Conservation (phyloP, 2,797 vertebrate genomes). For the Phalloptychus januarius region DNA sequence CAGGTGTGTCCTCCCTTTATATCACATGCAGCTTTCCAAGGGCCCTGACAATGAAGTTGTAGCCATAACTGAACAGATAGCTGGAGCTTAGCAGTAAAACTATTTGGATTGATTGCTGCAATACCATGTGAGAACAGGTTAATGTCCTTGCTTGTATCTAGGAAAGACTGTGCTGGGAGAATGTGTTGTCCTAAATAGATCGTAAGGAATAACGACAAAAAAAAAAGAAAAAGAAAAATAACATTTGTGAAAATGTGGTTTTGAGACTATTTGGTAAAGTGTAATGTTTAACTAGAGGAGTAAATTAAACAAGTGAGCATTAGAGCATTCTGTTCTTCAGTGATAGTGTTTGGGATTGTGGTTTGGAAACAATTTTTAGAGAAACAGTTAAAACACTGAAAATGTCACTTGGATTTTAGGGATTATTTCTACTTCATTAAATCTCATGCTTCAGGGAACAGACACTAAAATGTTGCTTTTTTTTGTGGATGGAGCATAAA, state of each 20-base stretch:
- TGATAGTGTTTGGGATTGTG: not conserved
- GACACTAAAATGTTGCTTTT: not conserved
- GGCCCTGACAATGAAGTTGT: conserved; percentile 1
- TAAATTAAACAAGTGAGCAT: not conserved
- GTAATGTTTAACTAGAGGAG: not conserved
- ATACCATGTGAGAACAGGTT: not conserved
- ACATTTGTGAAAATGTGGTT: not conserved
- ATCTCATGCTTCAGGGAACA: not conserved
- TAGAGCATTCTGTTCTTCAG: not conserved
- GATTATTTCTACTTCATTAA: conserved; percentile 13
- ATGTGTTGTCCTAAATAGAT: not conserved
- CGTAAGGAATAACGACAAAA: not conserved
- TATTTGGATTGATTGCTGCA: not conserved
- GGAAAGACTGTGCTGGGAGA: not conserved
- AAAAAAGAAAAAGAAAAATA: not conserved
- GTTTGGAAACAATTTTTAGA: not conserved
- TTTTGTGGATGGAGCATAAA: not conserved
- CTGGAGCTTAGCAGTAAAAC: not conserved
- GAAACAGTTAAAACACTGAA: not conserved
- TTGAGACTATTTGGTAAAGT: not conserved
- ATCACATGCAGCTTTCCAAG: conserved; percentile 3
- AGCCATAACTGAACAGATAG: not conserved
- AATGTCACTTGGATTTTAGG: not conserved
- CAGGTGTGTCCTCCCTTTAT: not conserved
- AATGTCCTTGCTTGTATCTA: not conserved